phyloP scores from a whole-genome alignment of 2,888 invertebrate genomes.

The Strigamia transsilvanica region DNA sequence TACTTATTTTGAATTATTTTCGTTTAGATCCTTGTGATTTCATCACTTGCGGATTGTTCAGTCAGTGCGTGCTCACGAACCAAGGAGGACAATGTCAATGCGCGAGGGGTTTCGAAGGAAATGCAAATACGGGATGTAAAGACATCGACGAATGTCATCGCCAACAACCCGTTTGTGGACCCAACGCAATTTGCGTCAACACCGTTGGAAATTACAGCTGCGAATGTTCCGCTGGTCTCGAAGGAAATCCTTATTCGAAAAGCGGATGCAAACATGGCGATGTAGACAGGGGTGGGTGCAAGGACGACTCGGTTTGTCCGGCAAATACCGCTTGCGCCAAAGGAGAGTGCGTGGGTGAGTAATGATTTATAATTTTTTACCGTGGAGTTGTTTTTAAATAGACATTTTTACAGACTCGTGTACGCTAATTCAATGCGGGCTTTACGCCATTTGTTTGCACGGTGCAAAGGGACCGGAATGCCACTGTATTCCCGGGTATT shows the following conservation, averaged over 20 bases:
- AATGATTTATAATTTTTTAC: not conserved
- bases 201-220: slow-evolving; percentile 87
- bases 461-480: slow-evolving; percentile 72
- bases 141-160: slow-evolving; percentile 82
- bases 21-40: slow-evolving; percentile 80
- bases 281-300: slow-evolving; percentile 33
- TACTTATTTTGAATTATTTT: not conserved
- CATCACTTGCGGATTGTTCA: slow-evolving; percentile 87
- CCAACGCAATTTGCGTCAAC: slow-evolving; percentile 88
- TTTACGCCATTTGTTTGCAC: slow-evolving; percentile 83
- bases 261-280: slow-evolving; percentile 48
- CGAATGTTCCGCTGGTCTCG: slow-evolving; percentile 83
- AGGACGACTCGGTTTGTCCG: slow-evolving; percentile 11
- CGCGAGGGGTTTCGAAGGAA: slow-evolving; percentile 78
- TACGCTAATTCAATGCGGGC: slow-evolving; percentile 77
- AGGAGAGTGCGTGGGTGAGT: slow-evolving; percentile 39
- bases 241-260: slow-evolving; percentile 75
- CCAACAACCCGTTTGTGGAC: slow-evolving; percentile 78
- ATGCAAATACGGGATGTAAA: slow-evolving; percentile 80
- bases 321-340: slow-evolving; percentile 35
- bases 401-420: slow-evolving; percentile 73
- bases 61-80: slow-evolving; percentile 87
- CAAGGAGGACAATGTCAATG: slow-evolving; percentile 61
- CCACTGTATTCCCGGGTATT: slow-evolving; percentile 82
- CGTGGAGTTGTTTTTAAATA: not conserved